Evolutionary conservation across 2,797 vertebrate species (phyloP).

Genomic region (Gymnopithys bicolor): DNA sequence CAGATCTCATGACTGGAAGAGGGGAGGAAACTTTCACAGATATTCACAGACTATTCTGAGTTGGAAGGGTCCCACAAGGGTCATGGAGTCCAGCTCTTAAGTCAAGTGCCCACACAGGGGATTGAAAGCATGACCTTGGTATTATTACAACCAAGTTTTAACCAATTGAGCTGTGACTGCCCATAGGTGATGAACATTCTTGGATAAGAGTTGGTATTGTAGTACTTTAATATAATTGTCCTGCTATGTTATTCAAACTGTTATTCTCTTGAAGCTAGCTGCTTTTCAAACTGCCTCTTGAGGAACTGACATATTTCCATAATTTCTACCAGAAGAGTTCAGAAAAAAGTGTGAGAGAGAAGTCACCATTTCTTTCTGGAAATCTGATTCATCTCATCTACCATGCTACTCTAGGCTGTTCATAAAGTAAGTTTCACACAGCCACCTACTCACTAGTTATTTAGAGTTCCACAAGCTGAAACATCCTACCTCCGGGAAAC

Average conservation of each 20-base stretch:
- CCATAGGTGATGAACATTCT: background rate
- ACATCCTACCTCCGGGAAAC: background rate
- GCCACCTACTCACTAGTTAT: background rate
- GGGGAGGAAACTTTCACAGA: too few relatives aligned
- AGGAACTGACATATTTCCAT: background rate
- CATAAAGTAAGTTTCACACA: background rate
- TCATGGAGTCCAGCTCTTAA: too few relatives aligned
- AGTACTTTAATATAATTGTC: background rate
- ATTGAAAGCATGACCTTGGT: too few relatives aligned
- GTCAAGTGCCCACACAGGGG: too few relatives aligned
- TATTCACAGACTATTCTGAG: too few relatives aligned
- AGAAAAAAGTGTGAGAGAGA: background rate
- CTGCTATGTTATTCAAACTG: background rate
- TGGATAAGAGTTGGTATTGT: background rate
- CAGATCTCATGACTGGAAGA: background rate
- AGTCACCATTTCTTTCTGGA: background rate
- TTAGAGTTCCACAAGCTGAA: background rate
- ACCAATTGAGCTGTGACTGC: too few relatives aligned
- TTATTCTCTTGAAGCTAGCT: background rate
- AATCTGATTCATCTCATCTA: background rate
- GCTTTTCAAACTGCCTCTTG: background rate
- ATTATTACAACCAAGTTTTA: too few relatives aligned
- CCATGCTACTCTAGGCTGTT: background rate
- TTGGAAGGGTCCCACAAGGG: too few relatives aligned
- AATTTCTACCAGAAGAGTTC: background rate